phyloP scores from a whole-genome alignment of 2,113 vertebrate genomes.

The Sterrhoptilus dennistouni region DNA sequence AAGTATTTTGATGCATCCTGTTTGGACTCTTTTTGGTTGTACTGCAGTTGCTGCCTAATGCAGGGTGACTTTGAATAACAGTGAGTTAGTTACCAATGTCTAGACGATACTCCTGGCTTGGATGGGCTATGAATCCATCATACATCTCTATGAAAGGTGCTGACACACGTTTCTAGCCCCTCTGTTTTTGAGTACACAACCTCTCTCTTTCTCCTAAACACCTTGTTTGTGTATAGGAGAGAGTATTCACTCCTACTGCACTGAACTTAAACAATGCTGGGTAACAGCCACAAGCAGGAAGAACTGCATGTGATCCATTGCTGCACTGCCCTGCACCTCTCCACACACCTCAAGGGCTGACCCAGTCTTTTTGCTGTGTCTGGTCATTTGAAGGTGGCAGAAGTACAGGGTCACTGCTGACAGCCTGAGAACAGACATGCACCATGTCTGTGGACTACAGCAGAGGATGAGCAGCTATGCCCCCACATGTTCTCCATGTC shows the following conservation, averaged over 20 bases:
- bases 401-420: background rate
- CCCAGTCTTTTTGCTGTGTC: background rate
- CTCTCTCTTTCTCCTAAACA: background rate
- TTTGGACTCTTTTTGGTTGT: background rate
- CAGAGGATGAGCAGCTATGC: background rate
- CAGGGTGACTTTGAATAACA: background rate
- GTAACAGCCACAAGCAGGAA: background rate
- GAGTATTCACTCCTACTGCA: background rate
- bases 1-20: background rate
- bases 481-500: background rate
- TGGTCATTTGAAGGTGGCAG: background rate
- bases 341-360: background rate
- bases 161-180: background rate
- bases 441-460: background rate
- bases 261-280: background rate
- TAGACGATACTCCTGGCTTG: background rate
- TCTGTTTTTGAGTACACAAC: background rate
- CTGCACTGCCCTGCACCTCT: background rate
- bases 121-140: background rate
- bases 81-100: accelerated
- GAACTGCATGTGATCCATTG: accelerated
- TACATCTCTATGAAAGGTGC: background rate
- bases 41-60: background rate
- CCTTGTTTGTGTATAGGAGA: background rate
- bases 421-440: background rate